Evolutionary conservation across 2,113 vertebrate species (phyloP).

Genomic region (Pontoporia blainvillei): DNA sequence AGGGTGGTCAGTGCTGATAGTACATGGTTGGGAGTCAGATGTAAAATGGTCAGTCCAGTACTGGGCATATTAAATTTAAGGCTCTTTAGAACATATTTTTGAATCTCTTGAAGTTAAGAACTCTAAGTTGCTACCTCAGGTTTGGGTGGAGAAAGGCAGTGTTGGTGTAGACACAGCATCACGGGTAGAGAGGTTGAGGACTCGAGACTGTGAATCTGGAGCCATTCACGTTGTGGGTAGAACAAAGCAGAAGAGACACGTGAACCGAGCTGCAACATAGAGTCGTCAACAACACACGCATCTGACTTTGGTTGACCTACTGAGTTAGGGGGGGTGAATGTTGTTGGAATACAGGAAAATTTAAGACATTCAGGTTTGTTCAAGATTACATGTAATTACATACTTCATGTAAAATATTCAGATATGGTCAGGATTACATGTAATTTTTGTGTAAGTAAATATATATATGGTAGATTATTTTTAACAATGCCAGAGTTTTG

Average conservation of each 20-base stretch:
- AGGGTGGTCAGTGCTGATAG: not conserved
- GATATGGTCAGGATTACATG: not conserved
- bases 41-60: not conserved
- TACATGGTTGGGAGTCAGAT: not conserved
- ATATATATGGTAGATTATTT: not conserved
- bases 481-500: not conserved
- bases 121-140: not conserved
- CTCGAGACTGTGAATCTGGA: not conserved
- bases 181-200: not conserved
- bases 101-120: not conserved
- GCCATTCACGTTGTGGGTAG: accelerated
- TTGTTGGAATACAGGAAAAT: not conserved
- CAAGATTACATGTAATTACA: not conserved
- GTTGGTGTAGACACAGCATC: not conserved
- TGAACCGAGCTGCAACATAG: accelerated
- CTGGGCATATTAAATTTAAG: not conserved
- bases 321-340: not conserved
- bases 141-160: not conserved
- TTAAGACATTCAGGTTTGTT: not conserved
- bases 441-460: not conserved
- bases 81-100: not conserved
- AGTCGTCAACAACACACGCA: not conserved
- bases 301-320: not conserved
- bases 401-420: not conserved
- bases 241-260: not conserved